phyloP scores from a whole-genome alignment of 2,113 vertebrate species.

The Lepus europaeus region DNA sequence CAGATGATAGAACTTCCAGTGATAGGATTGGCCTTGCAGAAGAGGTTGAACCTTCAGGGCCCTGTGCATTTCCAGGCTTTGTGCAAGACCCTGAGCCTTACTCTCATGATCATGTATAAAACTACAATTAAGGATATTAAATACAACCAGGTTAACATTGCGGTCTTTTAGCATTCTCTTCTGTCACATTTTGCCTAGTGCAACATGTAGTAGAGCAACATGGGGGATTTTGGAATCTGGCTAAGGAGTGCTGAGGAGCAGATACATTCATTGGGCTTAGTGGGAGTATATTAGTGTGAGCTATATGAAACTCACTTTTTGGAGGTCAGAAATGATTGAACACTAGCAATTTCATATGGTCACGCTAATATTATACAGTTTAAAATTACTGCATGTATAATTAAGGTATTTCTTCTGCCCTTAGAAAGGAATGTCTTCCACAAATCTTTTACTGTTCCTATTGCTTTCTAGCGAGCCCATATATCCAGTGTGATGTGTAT shows the following conservation, averaged over 20 bases:
- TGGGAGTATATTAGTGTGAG: not conserved
- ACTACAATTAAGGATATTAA: not conserved
- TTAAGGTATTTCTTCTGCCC: slow-evolving; percentile 7
- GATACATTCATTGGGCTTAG: not conserved
- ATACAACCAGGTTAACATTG: not conserved
- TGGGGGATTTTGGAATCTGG: not conserved
- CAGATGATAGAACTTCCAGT: not conserved
- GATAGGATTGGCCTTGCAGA: not conserved
- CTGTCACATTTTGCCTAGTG: not conserved
- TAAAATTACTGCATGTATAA: not conserved
- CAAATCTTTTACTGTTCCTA: not conserved
- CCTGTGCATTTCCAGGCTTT: not conserved
- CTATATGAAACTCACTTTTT: slow-evolving; percentile 5
- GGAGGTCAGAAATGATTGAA: slow-evolving; percentile 4
- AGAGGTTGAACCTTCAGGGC: not conserved
- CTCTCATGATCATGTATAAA: not conserved
- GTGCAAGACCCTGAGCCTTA: not conserved
- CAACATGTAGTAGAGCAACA: not conserved
- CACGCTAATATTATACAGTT: not conserved
- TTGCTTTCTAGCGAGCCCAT: not conserved
- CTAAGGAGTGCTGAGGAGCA: not conserved
- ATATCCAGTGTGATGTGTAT: not conserved
- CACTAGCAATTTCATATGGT: not conserved
- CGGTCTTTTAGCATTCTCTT: not conserved
- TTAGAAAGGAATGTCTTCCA: not conserved